phyloP scores from a whole-genome alignment of 2,113 vertebrate species.

The Hoplias malabaricus region DNA sequence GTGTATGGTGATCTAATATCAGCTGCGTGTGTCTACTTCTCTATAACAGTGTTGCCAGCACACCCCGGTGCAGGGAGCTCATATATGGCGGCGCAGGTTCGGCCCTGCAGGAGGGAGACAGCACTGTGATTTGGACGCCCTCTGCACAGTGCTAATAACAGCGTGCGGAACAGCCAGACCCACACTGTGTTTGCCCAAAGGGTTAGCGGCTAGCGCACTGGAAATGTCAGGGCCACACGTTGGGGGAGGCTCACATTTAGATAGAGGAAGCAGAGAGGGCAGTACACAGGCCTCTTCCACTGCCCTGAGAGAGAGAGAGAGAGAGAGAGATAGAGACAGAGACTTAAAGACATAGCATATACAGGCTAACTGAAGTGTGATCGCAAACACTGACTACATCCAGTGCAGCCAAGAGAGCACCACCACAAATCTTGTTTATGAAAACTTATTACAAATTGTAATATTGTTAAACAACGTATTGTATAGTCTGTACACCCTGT shows the following conservation, averaged over 20 bases:
- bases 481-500: too few species aligned
- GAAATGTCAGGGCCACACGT: conserved; percentile 42
- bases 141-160: conserved; percentile 26
- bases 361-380: too few species aligned
- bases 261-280: neutral
- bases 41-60: conserved; percentile 20
- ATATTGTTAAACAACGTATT: too few species aligned
- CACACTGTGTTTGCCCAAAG: conserved; percentile 30
- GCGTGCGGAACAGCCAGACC: neutral
- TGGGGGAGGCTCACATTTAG: neutral
- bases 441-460: too few species aligned
- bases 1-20: conserved; percentile 30
- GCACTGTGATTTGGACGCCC: neutral
- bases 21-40: conserved; percentile 19
- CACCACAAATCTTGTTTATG: too few species aligned
- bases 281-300: neutral
- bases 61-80: neutral
- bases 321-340: neutral
- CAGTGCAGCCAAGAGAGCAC: too few species aligned
- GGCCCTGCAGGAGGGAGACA: conserved; percentile 3
- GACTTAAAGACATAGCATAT: neutral
- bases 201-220: conserved; percentile 30
- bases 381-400: too few species aligned
- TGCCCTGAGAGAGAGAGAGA: neutral
- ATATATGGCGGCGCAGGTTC: conserved; percentile 1